A percentile compares a stretch with the other conserved stretches of the same genome.
Evolutionary conservation across 2,888 invertebrate genomes (phyloP).

Genomic region (Frankliniella fusca): DNA sequence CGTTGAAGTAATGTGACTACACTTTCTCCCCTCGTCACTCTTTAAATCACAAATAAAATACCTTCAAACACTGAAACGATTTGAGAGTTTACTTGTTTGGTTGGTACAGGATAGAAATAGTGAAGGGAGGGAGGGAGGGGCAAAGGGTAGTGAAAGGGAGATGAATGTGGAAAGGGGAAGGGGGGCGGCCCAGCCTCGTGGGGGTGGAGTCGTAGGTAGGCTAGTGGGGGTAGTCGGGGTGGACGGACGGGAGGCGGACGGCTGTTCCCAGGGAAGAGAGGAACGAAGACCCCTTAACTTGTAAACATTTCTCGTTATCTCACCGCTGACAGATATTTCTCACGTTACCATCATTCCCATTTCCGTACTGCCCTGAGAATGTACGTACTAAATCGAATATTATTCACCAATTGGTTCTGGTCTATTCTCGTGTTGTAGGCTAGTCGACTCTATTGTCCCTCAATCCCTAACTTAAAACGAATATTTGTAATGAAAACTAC

Average conservation of each 20-base stretch:
- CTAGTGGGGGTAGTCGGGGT: not conserved
- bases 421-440: not conserved
- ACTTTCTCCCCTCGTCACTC: not conserved
- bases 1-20: no score
- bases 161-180: not conserved
- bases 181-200: not conserved
- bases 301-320: not conserved
- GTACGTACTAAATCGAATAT: not conserved
- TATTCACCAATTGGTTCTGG: not conserved
- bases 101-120: not conserved
- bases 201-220: not conserved
- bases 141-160: not conserved
- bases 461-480: not conserved
- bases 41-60: not conserved
- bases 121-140: not conserved
- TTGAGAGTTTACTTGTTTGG: not conserved
- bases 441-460: not conserved
- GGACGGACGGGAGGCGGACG: not conserved
- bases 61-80: not conserved
- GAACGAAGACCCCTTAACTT: not conserved
- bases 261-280: not conserved
- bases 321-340: not conserved
- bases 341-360: not conserved
- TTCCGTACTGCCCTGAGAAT: not conserved
- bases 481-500: slow-evolving; percentile 34